Evolutionary conservation across 1,140 invertebrate species (phyloP), one percentile per base, ranked within the genome.

Genomic region (Scaptomyza graminum): DNA sequence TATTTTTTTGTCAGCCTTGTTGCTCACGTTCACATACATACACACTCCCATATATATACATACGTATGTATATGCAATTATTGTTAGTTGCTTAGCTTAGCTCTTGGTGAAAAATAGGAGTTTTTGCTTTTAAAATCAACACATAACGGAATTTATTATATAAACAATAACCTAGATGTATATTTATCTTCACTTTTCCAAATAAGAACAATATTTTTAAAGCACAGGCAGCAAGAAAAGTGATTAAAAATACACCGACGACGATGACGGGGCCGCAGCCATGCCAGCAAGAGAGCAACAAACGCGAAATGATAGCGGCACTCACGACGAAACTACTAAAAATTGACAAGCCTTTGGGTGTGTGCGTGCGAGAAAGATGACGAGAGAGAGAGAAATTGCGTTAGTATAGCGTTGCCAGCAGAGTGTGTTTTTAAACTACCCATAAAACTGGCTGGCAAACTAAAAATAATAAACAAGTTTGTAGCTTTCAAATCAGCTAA

Each of bases 171-270:
- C 52, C 81, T 64, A 74, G 69, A 71, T 64, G 74, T 79, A 63
- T 78, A 63, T 78, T 66, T 64, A 55, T 69, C 61, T 71, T 51
- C 60, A 70, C 74, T 60, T 67, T 56, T 72, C 71, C 54, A 39
- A 70, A 70, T 71, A 71, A 62, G 51, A 59, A 66, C 34, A 57
- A 59, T 62, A 66, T 69, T 74, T 67, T 75, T 62, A 62, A 67
- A 66, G 67, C 60, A 64, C 62, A 47, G 71, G 51, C 61, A 65
- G 76, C 65, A 73, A 76, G 73, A 67, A 79, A 76, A 76, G 61
- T 76, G 82, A 88, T 82, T 87, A 87, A 82, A 87, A 88, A 87
- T 87, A 87, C 75, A 87, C 82, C 79, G 83, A 81, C 78, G 51
- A 71, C 72, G 68, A 67, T 76, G 73, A 71, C 65, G 68, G 56